These are phyloP conservation scores for Scytalopus superciliaris DNA, from an alignment of 2,113 vertebrate genomes.

Conservation along the genomic window DNA sequence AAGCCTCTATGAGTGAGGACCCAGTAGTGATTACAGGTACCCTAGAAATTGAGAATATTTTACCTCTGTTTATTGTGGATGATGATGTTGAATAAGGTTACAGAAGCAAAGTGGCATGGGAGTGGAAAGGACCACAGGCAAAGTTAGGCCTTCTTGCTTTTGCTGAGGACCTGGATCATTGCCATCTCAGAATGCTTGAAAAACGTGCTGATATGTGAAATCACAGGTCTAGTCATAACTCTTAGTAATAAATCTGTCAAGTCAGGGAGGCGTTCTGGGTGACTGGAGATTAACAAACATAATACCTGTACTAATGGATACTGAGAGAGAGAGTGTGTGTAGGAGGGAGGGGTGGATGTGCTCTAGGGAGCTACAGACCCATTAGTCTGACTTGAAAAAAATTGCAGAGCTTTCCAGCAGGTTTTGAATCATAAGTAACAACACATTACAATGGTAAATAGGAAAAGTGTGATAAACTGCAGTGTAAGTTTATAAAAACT, in stretches of 20 bases:
- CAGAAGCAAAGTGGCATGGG: background rate
- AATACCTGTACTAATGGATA: constrained; percentile 65
- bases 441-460: background rate
- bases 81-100: background rate
- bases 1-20: background rate
- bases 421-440: background rate
- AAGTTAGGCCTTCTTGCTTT: background rate
- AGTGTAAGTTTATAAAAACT: background rate
- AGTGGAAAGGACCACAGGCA: background rate
- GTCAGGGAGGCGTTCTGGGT: constrained; percentile 48
- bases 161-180: background rate
- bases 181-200: constrained; percentile 25
- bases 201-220: constrained; percentile 42
- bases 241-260: constrained; percentile 53
- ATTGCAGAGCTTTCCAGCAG: background rate
- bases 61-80: background rate
- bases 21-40: background rate
- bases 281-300: constrained; percentile 58
- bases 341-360: background rate
- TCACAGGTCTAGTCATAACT: constrained; percentile 48
- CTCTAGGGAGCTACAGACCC: constrained; percentile 8
- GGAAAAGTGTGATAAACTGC: background rate
- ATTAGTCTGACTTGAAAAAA: constrained; percentile 25
- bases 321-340: background rate
- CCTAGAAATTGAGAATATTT: background rate